Evolutionary conservation across 2,888 invertebrate genomes (phyloP), one percentile per base, ranked within the genome.

Genomic region (Camponotus fellah): DNA sequence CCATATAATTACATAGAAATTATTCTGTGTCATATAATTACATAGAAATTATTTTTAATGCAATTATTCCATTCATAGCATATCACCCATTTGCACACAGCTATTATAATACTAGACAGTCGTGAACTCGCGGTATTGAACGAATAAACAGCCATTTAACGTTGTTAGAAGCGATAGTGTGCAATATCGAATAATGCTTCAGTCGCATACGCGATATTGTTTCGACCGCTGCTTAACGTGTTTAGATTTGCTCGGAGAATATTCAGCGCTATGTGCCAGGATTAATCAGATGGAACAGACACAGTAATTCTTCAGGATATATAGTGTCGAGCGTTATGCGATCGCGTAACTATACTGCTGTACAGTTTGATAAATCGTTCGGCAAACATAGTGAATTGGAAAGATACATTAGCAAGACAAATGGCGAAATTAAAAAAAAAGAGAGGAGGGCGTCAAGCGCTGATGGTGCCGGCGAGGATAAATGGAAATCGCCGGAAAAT

Each of bases 211-310:
- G 66, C 40, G 66, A 75, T 64, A 66, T 53, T 69, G 77, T 69
- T 79, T 60, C 71, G 34, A 60, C 12, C 34, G 26, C n/a, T 69
- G 69, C n/a, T 68, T 66, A 66, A 58, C n/a, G 43, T 34, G 66
- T 76, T 76, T 76, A 65, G 75, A 49, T 26, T 17, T 34, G 37
- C n/a, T 65, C 62, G 12, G 56, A 56, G 68, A 32, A 34, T 58
- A 58, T 58, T 77, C n/a, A 43, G 14, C n/a, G 69, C 77, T 69
- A 14, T 69, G 58, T 88, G 82, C 68, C 74, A 69, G 72, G 82
- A 87, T 88, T 88, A 88, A 88, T 88, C 88, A 88, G 84, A 75
- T 74, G 68, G 26, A 82, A 82, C 84, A 65, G 87, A 76, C 83
- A 46, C 81, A 46, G 81, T 82, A 88, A 82, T 87, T 87, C 84